A percentile compares a stretch with the other conserved stretches of the same genome.
Conservation (phyloP, 2,888 invertebrate genomes). For the Hirudinaria manillensis region DNA sequence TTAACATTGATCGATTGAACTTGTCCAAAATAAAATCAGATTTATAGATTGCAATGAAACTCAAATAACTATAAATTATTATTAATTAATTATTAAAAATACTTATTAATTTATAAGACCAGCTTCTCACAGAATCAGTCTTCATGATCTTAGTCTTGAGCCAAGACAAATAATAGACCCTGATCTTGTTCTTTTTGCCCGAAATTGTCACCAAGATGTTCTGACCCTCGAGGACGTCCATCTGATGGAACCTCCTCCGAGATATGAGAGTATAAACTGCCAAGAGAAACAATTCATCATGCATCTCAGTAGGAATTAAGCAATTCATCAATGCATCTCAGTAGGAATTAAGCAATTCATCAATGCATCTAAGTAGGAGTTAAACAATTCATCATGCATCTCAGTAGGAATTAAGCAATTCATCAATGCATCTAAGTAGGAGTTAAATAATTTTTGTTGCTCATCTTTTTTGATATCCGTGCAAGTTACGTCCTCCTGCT, state of each 20-base stretch:
- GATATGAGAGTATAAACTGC: constrained; percentile 93
- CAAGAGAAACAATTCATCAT: background rate
- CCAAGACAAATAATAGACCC: constrained; percentile 99
- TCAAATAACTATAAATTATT: too few relatives aligned
- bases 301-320: background rate
- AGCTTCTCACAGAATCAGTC: constrained; percentile 64
- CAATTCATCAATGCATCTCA: too few relatives aligned
- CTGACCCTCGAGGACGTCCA: constrained; percentile 99
- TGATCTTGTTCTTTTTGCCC: constrained; percentile 95
- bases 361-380: too few relatives aligned
- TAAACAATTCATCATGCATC: background rate
- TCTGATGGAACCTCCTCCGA: constrained; percentile 94
- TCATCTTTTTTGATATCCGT: background rate
- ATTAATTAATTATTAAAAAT: too few relatives aligned
- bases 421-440: too few relatives aligned
- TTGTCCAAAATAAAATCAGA: too few relatives aligned
- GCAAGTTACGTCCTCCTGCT: background rate
- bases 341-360: background rate
- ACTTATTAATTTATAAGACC: too few relatives aligned
- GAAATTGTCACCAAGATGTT: constrained; percentile 99
- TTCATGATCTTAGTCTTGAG: constrained; percentile 95
- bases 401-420: background rate
- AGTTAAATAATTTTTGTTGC: background rate
- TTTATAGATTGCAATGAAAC: too few relatives aligned
- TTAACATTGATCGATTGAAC: too few relatives aligned